Evolutionary conservation across 2,888 invertebrate genomes (phyloP).

Genomic region (Agrochola circellaris): DNA sequence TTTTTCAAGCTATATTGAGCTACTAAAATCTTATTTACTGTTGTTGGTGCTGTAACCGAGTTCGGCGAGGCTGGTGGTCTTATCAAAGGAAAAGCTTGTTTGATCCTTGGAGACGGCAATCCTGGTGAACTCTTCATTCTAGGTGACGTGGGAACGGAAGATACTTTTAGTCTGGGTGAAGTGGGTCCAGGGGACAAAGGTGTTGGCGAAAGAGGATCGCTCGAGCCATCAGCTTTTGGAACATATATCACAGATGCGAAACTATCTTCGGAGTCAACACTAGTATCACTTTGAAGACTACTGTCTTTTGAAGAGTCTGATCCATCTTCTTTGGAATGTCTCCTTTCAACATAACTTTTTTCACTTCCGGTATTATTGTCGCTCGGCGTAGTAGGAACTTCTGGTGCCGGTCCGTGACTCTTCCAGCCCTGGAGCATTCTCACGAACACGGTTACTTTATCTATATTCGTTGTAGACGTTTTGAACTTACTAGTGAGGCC

Average conservation of each 20-base stretch:
- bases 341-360: constrained; percentile 91
- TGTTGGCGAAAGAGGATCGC: constrained; percentile 91
- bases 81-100: constrained; percentile 92
- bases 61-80: constrained; percentile 91
- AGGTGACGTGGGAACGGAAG: constrained; percentile 95
- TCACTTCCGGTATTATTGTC: constrained; percentile 87
- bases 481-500: constrained; percentile 96
- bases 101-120: constrained; percentile 92
- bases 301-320: constrained; percentile 97
- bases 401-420: constrained; percentile 89
- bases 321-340: constrained; percentile 96
- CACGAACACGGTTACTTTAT: constrained; percentile 96
- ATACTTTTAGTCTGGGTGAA: constrained; percentile 91
- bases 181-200: constrained; percentile 92
- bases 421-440: constrained; percentile 96
- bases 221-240: constrained; percentile 94
- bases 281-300: constrained; percentile 97
- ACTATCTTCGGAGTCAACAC: constrained; percentile 98
- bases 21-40: constrained; percentile 90
- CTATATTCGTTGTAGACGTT: constrained; percentile 95
- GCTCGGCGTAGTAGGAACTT: constrained; percentile 86
- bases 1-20: constrained; percentile 91
- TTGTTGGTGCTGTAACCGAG: constrained; percentile 87
- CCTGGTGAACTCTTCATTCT: constrained; percentile 93
- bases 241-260: constrained; percentile 98